These are phyloP conservation scores for Rhimphoctona megacephalus DNA, from an alignment of 2,888 invertebrate genomes.

Conservation along the genomic window DNA sequence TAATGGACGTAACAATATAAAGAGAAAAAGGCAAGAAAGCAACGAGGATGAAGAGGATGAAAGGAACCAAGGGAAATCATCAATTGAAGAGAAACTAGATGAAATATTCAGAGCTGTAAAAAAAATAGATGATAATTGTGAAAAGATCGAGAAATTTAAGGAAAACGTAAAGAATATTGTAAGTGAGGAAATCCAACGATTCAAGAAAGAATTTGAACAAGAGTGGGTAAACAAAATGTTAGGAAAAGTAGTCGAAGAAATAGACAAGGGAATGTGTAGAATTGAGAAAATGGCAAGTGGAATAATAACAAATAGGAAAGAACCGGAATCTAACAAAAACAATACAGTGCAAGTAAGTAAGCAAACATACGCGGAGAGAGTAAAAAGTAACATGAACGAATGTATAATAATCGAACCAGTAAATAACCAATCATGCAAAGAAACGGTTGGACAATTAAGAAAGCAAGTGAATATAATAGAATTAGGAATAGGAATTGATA, in stretches of 20 bases:
- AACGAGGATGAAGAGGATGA: neutral
- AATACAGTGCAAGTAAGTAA: neutral
- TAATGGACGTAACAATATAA: neutral
- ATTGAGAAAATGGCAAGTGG: neutral
- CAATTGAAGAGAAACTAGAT: slow-evolving; percentile 5
- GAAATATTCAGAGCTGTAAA: neutral
- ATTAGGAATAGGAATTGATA: slow-evolving; percentile 52
- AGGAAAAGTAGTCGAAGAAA: neutral
- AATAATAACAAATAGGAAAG: slow-evolving; percentile 1
- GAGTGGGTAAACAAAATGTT: neutral
- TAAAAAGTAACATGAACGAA: slow-evolving; percentile 24
- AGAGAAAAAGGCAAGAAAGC: neutral
- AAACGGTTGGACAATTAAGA: slow-evolving; percentile 48
- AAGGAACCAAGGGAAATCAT: neutral
- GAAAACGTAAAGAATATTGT: neutral
- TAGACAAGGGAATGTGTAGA: neutral
- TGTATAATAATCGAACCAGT: slow-evolving; percentile 48
- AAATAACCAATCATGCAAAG: slow-evolving; percentile 47
- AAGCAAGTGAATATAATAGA: slow-evolving; percentile 48
- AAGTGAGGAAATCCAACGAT: neutral
- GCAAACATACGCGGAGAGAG: slow-evolving; percentile 32
- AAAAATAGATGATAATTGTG: neutral
- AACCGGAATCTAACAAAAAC: neutral
- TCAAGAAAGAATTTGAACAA: neutral
- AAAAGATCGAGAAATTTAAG: neutral